A percentile compares a stretch with the other conserved stretches of the same genome.
Evolutionary conservation across 2,888 invertebrate genomes (phyloP).

Genomic region (Pheosia tremula): DNA sequence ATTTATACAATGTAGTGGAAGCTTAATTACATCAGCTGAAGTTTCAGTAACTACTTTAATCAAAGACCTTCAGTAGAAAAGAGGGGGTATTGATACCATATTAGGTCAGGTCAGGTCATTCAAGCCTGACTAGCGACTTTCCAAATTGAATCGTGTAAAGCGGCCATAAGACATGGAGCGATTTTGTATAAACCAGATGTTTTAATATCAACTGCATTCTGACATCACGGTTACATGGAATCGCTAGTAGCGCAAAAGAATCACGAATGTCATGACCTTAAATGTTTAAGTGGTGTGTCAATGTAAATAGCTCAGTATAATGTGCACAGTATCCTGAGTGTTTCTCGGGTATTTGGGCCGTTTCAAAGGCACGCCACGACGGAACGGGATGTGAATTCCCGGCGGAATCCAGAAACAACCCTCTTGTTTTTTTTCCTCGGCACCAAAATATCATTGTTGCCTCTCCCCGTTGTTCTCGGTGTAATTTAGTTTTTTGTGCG

Average conservation of each 20-base stretch:
- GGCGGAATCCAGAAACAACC: slow-evolving; percentile 70
- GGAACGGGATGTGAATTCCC: slow-evolving; percentile 72
- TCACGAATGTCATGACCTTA: slow-evolving; percentile 15
- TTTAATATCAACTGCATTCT: neutral
- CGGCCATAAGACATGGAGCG: too few relatives aligned
- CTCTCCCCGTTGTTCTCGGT: slow-evolving; percentile 62
- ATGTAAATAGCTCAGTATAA: slow-evolving; percentile 51
- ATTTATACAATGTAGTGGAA: neutral
- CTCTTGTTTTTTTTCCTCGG: slow-evolving; percentile 70
- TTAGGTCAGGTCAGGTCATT: too few relatives aligned
- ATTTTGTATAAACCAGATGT: neutral
- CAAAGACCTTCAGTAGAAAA: neutral
- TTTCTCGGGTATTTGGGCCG: slow-evolving; percentile 62
- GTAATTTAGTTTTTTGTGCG: slow-evolving; percentile 77
- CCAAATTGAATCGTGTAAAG: too few relatives aligned
- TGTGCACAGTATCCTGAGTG: slow-evolving; percentile 45
- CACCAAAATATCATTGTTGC: slow-evolving; percentile 76
- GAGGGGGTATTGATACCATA: neutral
- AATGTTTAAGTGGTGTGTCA: slow-evolving; percentile 44
- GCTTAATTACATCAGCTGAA: neutral
- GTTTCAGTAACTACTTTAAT: neutral
- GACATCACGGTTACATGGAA: slow-evolving; percentile 9
- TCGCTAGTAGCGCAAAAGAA: slow-evolving; percentile 10
- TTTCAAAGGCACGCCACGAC: slow-evolving; percentile 36
- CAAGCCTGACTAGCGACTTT: too few relatives aligned